Conservation (phyloP, 2,113 vertebrate species). For the Odontophorus gujanensis region DNA sequence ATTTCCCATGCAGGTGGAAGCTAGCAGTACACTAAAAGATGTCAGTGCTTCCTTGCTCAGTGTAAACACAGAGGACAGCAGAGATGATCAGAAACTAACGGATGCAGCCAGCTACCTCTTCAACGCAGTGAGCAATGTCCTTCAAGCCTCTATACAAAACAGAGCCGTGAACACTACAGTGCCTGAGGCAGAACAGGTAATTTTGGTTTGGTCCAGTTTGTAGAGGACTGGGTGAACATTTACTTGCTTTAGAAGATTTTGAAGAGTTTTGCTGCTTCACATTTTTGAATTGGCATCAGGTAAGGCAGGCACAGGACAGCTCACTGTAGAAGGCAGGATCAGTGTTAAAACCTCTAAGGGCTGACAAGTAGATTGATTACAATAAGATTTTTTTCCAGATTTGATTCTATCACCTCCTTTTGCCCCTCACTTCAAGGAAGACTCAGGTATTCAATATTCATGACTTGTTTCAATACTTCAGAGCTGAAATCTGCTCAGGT, state of each 20-base stretch:
- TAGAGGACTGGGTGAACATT: background rate
- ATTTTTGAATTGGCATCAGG: background rate
- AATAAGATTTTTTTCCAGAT: background rate
- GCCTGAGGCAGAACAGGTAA: constrained; percentile 65
- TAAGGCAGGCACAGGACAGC: background rate
- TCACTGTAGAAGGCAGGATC: background rate
- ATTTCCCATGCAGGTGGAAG: constrained; percentile 78
- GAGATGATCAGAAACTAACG: constrained; percentile 67
- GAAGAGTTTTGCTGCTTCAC: background rate
- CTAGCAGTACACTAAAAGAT: constrained; percentile 78
- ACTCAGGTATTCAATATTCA: background rate
- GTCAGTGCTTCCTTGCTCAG: constrained; percentile 83
- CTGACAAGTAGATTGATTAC: background rate
- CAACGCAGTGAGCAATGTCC: constrained; percentile 85
- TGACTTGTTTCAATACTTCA: background rate
- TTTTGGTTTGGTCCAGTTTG: background rate
- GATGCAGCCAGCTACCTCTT: constrained; percentile 81
- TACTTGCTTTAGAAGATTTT: background rate
- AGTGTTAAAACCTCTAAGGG: background rate
- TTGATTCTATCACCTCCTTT: background rate
- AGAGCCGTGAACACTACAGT: background rate
- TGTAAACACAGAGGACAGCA: constrained; percentile 61
- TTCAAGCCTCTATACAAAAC: constrained; percentile 79
- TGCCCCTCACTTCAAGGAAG: background rate
- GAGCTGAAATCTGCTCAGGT: background rate